phyloP scores from a whole-genome alignment of 2,888 invertebrate genomes.

The Catotricha subobsoleta region DNA sequence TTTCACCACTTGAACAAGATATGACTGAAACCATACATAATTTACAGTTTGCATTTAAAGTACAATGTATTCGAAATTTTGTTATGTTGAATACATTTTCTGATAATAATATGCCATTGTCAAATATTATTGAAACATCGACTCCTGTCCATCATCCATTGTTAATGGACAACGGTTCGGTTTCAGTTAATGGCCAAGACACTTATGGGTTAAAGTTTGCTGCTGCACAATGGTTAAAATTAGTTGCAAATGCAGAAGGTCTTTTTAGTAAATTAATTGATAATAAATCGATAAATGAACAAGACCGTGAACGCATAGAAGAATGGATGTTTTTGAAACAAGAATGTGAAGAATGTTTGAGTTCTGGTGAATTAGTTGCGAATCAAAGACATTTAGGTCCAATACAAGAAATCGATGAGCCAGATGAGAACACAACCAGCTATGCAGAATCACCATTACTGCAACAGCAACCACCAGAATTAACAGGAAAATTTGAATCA shows the following conservation, averaged over 20 bases:
- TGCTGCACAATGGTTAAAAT: slow-evolving; percentile 61
- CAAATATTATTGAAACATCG: neutral
- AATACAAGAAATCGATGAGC: slow-evolving; percentile 37
- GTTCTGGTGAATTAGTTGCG: slow-evolving; percentile 23
- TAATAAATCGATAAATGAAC: slow-evolving; percentile 48
- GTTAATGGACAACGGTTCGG: neutral
- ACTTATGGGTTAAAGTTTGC: slow-evolving; percentile 64
- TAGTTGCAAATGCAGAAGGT: slow-evolving; percentile 69
- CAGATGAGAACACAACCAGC: slow-evolving; percentile 36
- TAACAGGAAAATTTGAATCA: neutral
- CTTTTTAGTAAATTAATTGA: slow-evolving; percentile 48
- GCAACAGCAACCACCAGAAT: neutral
- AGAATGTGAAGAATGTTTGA: slow-evolving; percentile 65
- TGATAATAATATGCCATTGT: slow-evolving; percentile 34
- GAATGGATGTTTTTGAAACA: slow-evolving; percentile 74
- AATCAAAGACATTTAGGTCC: slow-evolving; percentile 23
- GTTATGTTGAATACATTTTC: slow-evolving; percentile 54
- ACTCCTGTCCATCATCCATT: neutral
- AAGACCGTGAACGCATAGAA: slow-evolving; percentile 56
- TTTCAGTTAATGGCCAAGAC: slow-evolving; percentile 23
- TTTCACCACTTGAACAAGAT: slow-evolving; percentile 50
- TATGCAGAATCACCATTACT: neutral
- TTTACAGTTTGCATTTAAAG: slow-evolving; percentile 45
- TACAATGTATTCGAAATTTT: slow-evolving; percentile 48
- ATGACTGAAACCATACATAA: slow-evolving; percentile 50